phyloP scores from a whole-genome alignment of 23 tunicate species.

The Styela plicata region DNA sequence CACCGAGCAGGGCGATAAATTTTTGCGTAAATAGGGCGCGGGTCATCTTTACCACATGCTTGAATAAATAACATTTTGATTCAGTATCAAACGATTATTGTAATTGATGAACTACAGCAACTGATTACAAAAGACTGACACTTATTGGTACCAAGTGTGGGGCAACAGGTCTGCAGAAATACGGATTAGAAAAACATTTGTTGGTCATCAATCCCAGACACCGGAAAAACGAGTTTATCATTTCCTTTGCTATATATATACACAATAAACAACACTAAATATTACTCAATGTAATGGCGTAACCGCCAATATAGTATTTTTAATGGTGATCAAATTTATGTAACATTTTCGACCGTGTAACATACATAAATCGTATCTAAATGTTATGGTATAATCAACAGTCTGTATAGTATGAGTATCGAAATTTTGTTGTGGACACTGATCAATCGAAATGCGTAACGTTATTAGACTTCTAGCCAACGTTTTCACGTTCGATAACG shows the following conservation, averaged over 20 bases:
- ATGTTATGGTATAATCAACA: not conserved
- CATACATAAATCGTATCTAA: not conserved
- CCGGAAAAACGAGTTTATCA: not conserved
- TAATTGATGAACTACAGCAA: not conserved
- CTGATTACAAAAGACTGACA: not conserved
- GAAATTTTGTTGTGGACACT: too few relatives aligned
- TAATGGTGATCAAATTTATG: too few relatives aligned
- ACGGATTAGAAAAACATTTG: not conserved
- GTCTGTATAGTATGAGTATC: not conserved
- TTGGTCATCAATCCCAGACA: not conserved
- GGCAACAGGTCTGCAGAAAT: too few relatives aligned
- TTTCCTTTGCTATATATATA: not conserved
- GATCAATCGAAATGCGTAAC: too few relatives aligned
- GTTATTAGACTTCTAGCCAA: too few relatives aligned
- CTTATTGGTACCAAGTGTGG: not conserved
- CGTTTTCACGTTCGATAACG: not conserved
- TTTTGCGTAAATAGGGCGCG: not conserved
- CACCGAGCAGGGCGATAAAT: too few relatives aligned
- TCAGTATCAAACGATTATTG: not conserved
- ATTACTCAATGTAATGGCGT: too few relatives aligned
- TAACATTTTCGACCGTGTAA: too few relatives aligned
- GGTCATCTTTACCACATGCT: not conserved
- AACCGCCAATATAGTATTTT: too few relatives aligned
- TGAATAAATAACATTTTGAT: not conserved
- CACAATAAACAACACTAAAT: too few relatives aligned